Evolutionary conservation across 1,140 invertebrate genomes (phyloP).

Genomic region (Ruditapes philippinarum): DNA sequence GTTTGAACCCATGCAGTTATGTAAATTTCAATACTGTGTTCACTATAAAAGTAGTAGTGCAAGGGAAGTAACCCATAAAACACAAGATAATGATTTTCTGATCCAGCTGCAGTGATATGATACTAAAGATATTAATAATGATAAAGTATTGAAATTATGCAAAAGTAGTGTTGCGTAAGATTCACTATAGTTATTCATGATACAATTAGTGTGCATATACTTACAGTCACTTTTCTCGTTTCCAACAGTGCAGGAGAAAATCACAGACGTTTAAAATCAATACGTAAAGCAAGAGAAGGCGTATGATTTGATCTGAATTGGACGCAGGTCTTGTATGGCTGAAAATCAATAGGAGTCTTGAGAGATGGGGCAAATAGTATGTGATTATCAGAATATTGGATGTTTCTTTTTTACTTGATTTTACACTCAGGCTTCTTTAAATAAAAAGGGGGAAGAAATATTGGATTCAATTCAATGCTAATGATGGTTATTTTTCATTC

Average conservation of each 20-base stretch:
- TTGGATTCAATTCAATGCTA: too few relatives aligned
- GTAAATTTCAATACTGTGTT: too few relatives aligned
- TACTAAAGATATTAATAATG: too few relatives aligned
- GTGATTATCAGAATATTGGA: neutral
- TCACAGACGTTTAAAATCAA: slow-evolving; percentile 46
- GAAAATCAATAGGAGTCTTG: slow-evolving; percentile 18
- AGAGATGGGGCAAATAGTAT: neutral
- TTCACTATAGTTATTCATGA: neutral
- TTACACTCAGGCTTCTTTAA: too few relatives aligned
- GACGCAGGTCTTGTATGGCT: slow-evolving; percentile 9
- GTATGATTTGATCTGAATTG: slow-evolving; percentile 18
- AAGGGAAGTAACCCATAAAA: too few relatives aligned
- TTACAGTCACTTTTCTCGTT: slow-evolving; percentile 19
- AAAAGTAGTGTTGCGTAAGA: neutral
- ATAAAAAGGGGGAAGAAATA: too few relatives aligned
- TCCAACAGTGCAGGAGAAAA: slow-evolving; percentile 9
- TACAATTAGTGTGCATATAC: neutral
- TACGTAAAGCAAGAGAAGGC: slow-evolving; percentile 23
- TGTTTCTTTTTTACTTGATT: neutral
- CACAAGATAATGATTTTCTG: too few relatives aligned
- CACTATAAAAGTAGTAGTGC: too few relatives aligned
- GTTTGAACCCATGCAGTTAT: too few relatives aligned
- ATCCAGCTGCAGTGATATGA: too few relatives aligned
- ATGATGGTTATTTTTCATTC: too few relatives aligned
- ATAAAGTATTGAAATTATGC: neutral